These are phyloP conservation scores for Oncorhynchus tshawytscha DNA, from an alignment of 2,113 vertebrate genomes.

Conservation along the genomic window DNA sequence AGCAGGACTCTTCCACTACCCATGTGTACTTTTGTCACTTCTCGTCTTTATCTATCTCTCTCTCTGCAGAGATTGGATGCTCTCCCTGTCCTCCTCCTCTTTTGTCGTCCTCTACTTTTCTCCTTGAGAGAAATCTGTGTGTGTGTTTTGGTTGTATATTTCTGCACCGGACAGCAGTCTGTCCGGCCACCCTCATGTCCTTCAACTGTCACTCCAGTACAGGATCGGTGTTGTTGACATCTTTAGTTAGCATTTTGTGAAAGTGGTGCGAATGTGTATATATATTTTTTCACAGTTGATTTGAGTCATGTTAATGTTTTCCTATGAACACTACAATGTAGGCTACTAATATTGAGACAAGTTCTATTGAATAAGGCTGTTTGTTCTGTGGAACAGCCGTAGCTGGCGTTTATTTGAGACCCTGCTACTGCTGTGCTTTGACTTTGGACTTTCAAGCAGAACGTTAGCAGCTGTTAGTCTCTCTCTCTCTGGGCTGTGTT, in stretches of 20 bases:
- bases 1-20: constrained; percentile 2
- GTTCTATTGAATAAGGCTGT: not conserved
- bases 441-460: constrained; percentile 25
- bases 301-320: constrained; percentile 4
- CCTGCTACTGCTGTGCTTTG: constrained; percentile 20
- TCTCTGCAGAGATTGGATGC: constrained; percentile 46
- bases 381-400: not conserved
- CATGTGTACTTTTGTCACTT: constrained; percentile 13
- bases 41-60: not conserved
- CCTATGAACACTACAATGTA: not conserved
- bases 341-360: not conserved
- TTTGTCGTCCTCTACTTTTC: constrained; percentile 57
- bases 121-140: constrained; percentile 50
- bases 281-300: not conserved
- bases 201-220: constrained; percentile 49
- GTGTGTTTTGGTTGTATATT: constrained; percentile 15
- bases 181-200: constrained; percentile 35
- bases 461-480: too few species aligned
- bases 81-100: constrained; percentile 38
- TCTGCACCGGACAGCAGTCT: constrained; percentile 5
- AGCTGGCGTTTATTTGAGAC: constrained; percentile 15
- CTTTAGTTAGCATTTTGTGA: constrained; percentile 9
- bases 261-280: not conserved
- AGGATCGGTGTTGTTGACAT: constrained; percentile 6
- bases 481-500: too few species aligned